Base-by-base conservation (phyloP, 2,888 invertebrate species). In the Phytoseiulus persimilis region DNA sequence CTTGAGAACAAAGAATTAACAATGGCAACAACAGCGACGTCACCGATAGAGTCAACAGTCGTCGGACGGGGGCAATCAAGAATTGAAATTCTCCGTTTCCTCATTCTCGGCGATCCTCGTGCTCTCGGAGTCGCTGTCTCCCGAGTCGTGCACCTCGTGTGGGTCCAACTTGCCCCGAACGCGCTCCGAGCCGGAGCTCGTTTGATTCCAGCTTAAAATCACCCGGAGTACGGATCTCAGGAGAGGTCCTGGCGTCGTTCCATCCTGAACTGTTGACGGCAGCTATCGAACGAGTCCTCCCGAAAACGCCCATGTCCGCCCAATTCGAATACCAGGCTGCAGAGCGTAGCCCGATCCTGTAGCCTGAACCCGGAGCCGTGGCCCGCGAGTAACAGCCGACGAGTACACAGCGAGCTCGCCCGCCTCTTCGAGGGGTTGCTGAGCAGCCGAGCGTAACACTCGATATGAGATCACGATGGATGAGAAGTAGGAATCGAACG, bases 401-500 rank as follows among this genome's bases (percentile, higher is more conserved):
- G 65, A 18, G 65, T 65, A 65, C 65, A 65, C 65, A 65, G 65
- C 23, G 9, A 46, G 46, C 46, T 65, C 5, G 65, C 65, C 28
- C 14, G 65, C 65, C 28, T 65, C 65, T 65, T 65, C 65, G 65
- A 65, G 23, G 65, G 65, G 65, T 14, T 65, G 65, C 23, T 23
- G 65, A 65, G 65, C 65, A 65, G 65, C 65, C 9, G 65, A 65
- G 65, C 65, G 65, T 65, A 65, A 65, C 65, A 65, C 65, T 65
- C 65, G 65, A 65, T 65, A 65, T 65, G 65, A 65, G 65, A 65
- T 65, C 65, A 65, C 65, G 65, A 65, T 65, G 65, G 65, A 65
- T 65, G 65, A 65, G 65, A 65, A 65, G 65, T 65, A 65, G 65
- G 65, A 65, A 65, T 28, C 65, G 65, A 65, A 65, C 6, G 46